Conservation (phyloP, 2,888 invertebrate genomes). For the Oasisia sp. region DNA sequence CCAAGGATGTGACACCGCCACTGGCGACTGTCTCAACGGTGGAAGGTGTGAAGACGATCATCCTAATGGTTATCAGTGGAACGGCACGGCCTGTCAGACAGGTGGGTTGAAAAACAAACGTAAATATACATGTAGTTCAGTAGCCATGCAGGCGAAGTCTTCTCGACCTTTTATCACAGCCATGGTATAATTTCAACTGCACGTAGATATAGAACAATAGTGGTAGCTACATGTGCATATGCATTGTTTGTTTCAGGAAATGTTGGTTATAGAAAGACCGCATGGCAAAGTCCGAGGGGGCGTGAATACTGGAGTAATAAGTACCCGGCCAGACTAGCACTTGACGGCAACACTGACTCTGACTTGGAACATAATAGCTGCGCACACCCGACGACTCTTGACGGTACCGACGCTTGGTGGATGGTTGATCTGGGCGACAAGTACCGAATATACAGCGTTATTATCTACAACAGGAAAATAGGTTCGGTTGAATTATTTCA, state of each 20-base stretch:
- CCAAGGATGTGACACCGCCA: neutral
- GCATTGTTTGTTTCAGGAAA: neutral
- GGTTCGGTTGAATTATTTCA: no score
- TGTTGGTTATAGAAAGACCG: neutral
- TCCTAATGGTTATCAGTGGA: neutral
- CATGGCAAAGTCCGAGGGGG: neutral
- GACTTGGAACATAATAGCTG: neutral
- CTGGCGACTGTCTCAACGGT: neutral
- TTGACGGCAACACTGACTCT: neutral
- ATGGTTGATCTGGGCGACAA: neutral
- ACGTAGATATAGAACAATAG: no score
- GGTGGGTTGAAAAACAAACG: neutral
- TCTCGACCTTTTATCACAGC: no score
- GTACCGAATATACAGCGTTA: neutral
- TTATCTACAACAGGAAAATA: neutral
- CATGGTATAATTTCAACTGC: no score
- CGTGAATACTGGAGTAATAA: neutral
- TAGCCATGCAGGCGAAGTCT: no score
- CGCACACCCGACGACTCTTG: neutral
- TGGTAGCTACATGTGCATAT: no score
- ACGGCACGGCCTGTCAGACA: neutral
- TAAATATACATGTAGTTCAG: no score
- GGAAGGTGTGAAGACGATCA: neutral
- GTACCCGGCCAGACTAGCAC: neutral
- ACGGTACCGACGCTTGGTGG: neutral